These are phyloP conservation scores for Drosophila santomea DNA, from an alignment of 1,140 invertebrate species.

Conservation along the genomic window DNA sequence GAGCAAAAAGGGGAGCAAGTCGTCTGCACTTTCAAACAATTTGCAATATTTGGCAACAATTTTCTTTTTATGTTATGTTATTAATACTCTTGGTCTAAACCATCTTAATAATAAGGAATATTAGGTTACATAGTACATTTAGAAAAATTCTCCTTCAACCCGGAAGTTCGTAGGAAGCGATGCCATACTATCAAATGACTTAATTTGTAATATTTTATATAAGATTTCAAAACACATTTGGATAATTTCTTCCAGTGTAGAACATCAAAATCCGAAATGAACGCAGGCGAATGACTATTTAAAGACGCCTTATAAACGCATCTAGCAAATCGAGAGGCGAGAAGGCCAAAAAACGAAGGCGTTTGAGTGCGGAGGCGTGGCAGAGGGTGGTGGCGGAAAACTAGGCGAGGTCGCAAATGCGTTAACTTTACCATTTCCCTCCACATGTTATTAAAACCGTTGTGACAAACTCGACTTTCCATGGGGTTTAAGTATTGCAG, in stretches of 20 bases:
- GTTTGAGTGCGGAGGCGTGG: slow-evolving; percentile 28
- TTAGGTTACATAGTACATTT: too few species aligned
- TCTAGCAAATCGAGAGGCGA: slow-evolving; percentile 4
- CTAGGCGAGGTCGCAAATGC: slow-evolving; percentile 18
- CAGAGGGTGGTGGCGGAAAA: slow-evolving; percentile 7
- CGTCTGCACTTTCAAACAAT: too few species aligned
- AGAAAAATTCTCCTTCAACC: too few species aligned
- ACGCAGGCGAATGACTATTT: slow-evolving; percentile 42
- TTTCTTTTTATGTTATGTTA: not conserved
- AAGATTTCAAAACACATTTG: not conserved
- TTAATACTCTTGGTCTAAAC: too few species aligned
- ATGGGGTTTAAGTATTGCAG: too few species aligned
- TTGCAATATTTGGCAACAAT: not conserved
- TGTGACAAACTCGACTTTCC: not conserved
- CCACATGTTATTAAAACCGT: not conserved
- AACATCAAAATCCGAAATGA: slow-evolving; percentile 22
- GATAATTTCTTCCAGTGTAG: not conserved
- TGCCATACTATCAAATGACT: too few species aligned
- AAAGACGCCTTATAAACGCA: slow-evolving; percentile 44
- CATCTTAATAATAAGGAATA: too few species aligned
- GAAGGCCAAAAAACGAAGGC: slow-evolving; percentile 39
- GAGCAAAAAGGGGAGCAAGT: too few species aligned
- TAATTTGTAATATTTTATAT: too few species aligned
- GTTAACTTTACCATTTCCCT: slow-evolving; percentile 2
- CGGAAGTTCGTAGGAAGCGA: too few species aligned